Base-by-base conservation (phyloP, 1,140 invertebrate genomes). In the Parasteatoda tepidariorum region DNA sequence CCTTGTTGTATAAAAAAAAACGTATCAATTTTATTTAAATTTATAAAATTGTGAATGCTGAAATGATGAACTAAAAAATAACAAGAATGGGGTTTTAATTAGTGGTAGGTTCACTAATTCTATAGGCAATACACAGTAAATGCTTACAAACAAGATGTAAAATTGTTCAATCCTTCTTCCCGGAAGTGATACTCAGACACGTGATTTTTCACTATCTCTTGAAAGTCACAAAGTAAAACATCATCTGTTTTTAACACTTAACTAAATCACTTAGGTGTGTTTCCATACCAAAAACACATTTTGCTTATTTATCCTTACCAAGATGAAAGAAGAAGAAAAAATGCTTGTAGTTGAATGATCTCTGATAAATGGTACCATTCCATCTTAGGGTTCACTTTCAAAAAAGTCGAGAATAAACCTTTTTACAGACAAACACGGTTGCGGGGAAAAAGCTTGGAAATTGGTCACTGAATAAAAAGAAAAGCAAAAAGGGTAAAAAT, bases 401-500 rank as follows among this genome's bases (percentile, higher is more conserved):
- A 13, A 11, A 18, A 30, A 13, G 11, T 6, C 9, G 26, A 64
- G 61, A 64, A 30, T 30, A 24, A 73, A 48, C 24, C 11, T n/a
- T 31, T 64, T 30, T 26, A 24, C 3, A n/a, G 13, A 24, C 24
- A 26, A n/a, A 24, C 18, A 57, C 41, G 33, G 30, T 71, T 71
- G 33, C 15, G 30, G 30, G 7, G 61, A 24, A 76, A n/a, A n/a
- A 76, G 61, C 54, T 26, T 28, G 26, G 7, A 74, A 74, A 34
- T 34, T 15, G 55, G 13, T 31, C 5, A 28, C 26, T 3, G 3
- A 30, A 71, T 67, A 13, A 31, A 33, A 24, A 33, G 22, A 64
- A 13, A 66, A 62, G 66, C 30, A 48, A 57, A 76, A 76, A 28
- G 18, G 38, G n/a, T 30, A 48, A 76, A 34, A 48, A 4, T 31